Conservation (phyloP, 2,113 vertebrate genomes). For the Stegastes partitus region DNA sequence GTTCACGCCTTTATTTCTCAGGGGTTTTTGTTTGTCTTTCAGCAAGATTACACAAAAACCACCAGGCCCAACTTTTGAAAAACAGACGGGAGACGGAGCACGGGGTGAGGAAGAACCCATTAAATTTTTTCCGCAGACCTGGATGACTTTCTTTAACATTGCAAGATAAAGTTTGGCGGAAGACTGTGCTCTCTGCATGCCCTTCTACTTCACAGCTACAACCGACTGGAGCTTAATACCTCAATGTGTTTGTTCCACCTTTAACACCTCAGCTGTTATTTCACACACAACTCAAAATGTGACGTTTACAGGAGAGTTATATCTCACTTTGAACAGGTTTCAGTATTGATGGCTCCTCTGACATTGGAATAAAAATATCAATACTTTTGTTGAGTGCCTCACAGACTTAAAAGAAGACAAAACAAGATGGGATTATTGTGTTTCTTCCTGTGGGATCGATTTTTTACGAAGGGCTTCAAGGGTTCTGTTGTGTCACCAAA, state of each 20-base stretch:
- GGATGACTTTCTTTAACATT: too few species aligned
- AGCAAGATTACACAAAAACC: too few species aligned
- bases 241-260: constrained; percentile 17
- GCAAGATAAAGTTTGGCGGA: too few species aligned
- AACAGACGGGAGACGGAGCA: too few species aligned
- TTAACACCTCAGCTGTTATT: constrained; percentile 24
- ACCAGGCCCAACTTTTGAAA: too few species aligned
- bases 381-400: constrained; percentile 33
- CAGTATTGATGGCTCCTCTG: not conserved
- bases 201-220: not conserved
- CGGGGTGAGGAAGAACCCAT: too few species aligned
- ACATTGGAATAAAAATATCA: constrained; percentile 35
- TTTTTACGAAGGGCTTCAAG: constrained; percentile 11
- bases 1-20: constrained; percentile 4
- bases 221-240: not conserved
- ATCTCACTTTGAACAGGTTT: constrained; percentile 39
- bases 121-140: too few species aligned
- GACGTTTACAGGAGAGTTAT: constrained; percentile 29
- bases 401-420: constrained; percentile 28
- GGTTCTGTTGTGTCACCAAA: constrained; percentile 6
- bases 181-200: too few species aligned
- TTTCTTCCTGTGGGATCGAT: constrained; percentile 34
- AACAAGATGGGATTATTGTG: constrained; percentile 4
- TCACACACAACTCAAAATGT: constrained; percentile 30
- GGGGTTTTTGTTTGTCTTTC: too few species aligned